phyloP scores from a whole-genome alignment of 2,888 invertebrate genomes.

The Girardia tigrina region DNA sequence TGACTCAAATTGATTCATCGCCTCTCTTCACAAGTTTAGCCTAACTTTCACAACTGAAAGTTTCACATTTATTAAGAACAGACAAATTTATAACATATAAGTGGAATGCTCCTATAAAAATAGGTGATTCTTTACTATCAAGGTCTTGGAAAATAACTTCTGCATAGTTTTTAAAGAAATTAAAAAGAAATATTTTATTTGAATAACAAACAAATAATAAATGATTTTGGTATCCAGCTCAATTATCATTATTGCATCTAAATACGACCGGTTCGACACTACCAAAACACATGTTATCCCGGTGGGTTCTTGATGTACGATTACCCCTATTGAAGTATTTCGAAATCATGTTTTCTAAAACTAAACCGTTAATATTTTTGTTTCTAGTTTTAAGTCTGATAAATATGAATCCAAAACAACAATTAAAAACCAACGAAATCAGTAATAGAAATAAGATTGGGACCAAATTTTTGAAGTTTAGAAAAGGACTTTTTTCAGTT shows the following conservation, averaged over 20 bases:
- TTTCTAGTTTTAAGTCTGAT: neutral
- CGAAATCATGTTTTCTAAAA: conserved; percentile 1
- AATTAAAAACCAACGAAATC: neutral
- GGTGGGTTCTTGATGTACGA: neutral
- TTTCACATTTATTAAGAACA: too few relatives aligned
- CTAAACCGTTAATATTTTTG: neutral
- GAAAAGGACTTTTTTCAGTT: neutral
- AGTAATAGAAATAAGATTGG: neutral
- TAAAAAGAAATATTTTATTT: too few relatives aligned
- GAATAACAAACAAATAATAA: too few relatives aligned
- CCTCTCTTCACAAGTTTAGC: too few relatives aligned
- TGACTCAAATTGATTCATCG: too few relatives aligned
- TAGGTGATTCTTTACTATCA: too few relatives aligned
- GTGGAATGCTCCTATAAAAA: too few relatives aligned
- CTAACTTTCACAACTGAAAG: too few relatives aligned
- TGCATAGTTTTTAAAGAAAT: too few relatives aligned
- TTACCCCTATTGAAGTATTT: conserved; percentile 2
- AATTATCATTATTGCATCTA: neutral
- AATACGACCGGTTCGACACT: neutral
- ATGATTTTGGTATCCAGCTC: too few relatives aligned
- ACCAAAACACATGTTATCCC: neutral
- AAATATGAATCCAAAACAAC: neutral
- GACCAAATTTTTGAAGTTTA: neutral
- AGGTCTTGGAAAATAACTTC: too few relatives aligned
- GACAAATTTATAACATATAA: too few relatives aligned